Percentiles rank a stretch among this genome's conserved stretches.
Conservation (phyloP, 2,797 vertebrate species). For the Adrianichthys oophorus region DNA sequence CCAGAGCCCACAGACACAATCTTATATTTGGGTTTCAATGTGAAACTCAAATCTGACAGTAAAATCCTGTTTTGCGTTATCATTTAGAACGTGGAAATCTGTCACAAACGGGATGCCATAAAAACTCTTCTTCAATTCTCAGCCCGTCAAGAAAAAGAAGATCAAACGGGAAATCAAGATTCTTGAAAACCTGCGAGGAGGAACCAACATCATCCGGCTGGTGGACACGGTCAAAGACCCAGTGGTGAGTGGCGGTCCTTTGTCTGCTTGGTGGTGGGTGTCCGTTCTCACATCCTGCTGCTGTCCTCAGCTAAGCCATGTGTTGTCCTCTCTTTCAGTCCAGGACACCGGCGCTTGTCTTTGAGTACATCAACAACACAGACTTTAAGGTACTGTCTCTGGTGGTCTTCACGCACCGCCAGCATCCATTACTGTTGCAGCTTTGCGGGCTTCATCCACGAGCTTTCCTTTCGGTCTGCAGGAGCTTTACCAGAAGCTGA, state of each 20-base stretch:
- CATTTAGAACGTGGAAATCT: too few relatives aligned
- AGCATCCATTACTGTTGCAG: conserved; percentile 25
- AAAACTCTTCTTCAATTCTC: conserved; percentile 33
- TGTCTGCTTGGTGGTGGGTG: conserved; percentile 16
- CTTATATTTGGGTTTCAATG: too few relatives aligned
- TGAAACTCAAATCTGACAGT: too few relatives aligned
- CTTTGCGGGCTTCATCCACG: not conserved
- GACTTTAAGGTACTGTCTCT: conserved; percentile 93
- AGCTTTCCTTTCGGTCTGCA: conserved; percentile 62
- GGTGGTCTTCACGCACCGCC: conserved; percentile 34
- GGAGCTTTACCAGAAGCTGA: conserved; percentile 99
- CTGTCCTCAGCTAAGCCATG: conserved; percentile 44
- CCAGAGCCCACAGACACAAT: too few relatives aligned
- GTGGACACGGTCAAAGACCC: conserved; percentile 98
- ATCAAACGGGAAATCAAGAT: conserved; percentile 99
- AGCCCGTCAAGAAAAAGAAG: conserved; percentile 99
- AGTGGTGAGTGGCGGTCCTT: conserved; percentile 78
- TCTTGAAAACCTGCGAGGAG: conserved; percentile 94
- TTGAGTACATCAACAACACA: conserved; percentile 99
- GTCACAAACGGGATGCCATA: too few relatives aligned
- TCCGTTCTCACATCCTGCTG: conserved; percentile 41
- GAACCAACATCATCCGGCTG: conserved; percentile 98
- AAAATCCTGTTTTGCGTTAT: too few relatives aligned
- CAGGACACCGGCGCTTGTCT: conserved; percentile 97
- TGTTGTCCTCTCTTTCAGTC: conserved; percentile 87